Percentiles rank a stretch among this genome's conserved stretches.
These are phyloP conservation scores for Coecobrya sp. DNA, from an alignment of 2,888 invertebrate genomes.

Conservation along the genomic window DNA sequence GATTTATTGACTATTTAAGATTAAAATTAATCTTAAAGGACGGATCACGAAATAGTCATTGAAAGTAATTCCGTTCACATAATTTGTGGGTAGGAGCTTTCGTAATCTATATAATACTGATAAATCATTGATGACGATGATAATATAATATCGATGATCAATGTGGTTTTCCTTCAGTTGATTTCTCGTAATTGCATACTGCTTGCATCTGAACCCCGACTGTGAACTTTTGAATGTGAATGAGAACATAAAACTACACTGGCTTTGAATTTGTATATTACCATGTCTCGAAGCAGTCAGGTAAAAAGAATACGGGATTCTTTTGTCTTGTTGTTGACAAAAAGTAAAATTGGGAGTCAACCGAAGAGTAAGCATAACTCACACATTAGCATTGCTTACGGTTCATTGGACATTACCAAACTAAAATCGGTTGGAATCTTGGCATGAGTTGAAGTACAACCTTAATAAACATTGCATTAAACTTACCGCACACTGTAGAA, in stretches of 20 bases:
- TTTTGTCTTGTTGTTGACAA: conserved; percentile 58
- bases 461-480: not conserved
- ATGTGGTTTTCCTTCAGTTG: not conserved
- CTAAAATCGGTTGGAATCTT: not conserved
- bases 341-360: conserved; percentile 47
- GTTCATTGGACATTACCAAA: conserved; percentile 53
- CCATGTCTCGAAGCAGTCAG: not conserved
- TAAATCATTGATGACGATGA: not conserved
- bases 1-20: too few relatives aligned
- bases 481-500: not conserved
- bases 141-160: not conserved
- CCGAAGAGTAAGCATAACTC: conserved; percentile 37
- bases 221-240: not conserved
- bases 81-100: not conserved
- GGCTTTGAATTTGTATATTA: not conserved
- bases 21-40: too few relatives aligned
- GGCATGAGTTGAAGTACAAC: not conserved
- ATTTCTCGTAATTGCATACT: not conserved
- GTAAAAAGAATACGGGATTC: conserved; percentile 30
- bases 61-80: not conserved
- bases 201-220: not conserved
- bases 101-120: not conserved
- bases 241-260: not conserved
- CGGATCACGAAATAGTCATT: too few relatives aligned
- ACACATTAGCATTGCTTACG: not conserved